A percentile compares a stretch with the other conserved stretches of the same genome.
Conservation (phyloP, 2,888 invertebrate genomes). For the Noctua janthina region DNA sequence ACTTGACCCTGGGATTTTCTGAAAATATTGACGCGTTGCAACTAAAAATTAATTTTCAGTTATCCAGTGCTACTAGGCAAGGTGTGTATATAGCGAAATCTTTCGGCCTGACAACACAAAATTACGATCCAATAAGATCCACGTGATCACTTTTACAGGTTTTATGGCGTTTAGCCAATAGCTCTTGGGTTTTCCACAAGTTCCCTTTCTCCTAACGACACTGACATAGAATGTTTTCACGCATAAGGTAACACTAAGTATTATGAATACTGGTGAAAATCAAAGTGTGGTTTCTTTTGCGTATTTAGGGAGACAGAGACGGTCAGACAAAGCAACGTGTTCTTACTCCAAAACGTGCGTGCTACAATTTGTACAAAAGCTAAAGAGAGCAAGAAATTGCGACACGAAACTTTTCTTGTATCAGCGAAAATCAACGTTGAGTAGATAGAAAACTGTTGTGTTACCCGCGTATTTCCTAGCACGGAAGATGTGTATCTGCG, state of each 20-base stretch:
- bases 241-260: neutral
- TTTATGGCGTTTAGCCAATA: slow-evolving; percentile 4
- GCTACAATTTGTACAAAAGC: neutral
- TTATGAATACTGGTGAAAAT: neutral
- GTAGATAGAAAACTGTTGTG: slow-evolving; percentile 57
- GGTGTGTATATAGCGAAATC: slow-evolving; percentile 3
- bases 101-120: slow-evolving; percentile 7
- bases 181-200: slow-evolving; percentile 21
- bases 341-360: neutral
- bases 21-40: neutral
- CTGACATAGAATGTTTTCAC: slow-evolving; percentile 33
- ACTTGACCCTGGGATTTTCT: neutral
- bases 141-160: slow-evolving; percentile 5
- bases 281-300: neutral
- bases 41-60: neutral
- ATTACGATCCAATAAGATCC: neutral
- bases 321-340: neutral
- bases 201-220: slow-evolving; percentile 17
- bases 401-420: neutral
- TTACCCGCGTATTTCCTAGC: slow-evolving; percentile 67
- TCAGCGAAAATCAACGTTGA: neutral
- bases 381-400: neutral
- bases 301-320: neutral
- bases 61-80: neutral
- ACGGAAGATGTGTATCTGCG: slow-evolving; percentile 79